Evolutionary conservation across 2,888 invertebrate species (phyloP), one percentile per base, ranked within the genome.

Genomic region (Leucophenga montana): DNA sequence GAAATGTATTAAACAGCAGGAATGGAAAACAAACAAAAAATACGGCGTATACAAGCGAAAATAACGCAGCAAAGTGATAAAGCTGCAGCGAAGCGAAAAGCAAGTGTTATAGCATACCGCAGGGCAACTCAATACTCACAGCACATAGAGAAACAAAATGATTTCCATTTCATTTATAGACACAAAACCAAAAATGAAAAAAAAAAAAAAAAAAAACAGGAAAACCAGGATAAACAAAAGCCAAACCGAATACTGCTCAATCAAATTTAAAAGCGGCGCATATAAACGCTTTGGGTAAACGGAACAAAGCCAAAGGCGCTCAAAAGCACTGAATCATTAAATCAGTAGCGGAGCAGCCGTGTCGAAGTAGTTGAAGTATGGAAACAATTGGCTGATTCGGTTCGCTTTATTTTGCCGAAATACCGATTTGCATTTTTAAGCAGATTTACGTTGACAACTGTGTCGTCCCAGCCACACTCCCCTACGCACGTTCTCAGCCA

Each of bases 371-470:
- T 9, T 59, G 59, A 18, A 18, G 54, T 14, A 16, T 39, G 11
- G 11, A 8, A 39, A 39, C 8, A 39, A 39, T 39, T 39, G 39
- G 39, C 39, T 39, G 39, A 39, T 39, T 39, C 39, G 33, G 9
- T 59, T 59, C 39, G 33, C 18, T 59, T 59, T 33, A 31, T 56
- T 22, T 16, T 20, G 56, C 56, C 14, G 22, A 56, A 20, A 20
- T 56, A 20, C 20, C 33, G 31, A 59, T 59, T 59, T 59, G 59
- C 59, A 59, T 59, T 59, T 59, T 59, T 59, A 59, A 59, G 33
- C 31, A 33, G 59, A 22, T 59, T 59, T 59, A 31, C 31, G n/a
- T 59, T 59, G 59, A 59, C 39, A 59, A 59, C 11, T 27, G n/a
- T n/a, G n/a, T 20, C 27, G 1, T 39, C 5, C 9, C 9, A 3